phyloP scores from a whole-genome alignment of 2,797 vertebrate species.

The Delichon dasypus region DNA sequence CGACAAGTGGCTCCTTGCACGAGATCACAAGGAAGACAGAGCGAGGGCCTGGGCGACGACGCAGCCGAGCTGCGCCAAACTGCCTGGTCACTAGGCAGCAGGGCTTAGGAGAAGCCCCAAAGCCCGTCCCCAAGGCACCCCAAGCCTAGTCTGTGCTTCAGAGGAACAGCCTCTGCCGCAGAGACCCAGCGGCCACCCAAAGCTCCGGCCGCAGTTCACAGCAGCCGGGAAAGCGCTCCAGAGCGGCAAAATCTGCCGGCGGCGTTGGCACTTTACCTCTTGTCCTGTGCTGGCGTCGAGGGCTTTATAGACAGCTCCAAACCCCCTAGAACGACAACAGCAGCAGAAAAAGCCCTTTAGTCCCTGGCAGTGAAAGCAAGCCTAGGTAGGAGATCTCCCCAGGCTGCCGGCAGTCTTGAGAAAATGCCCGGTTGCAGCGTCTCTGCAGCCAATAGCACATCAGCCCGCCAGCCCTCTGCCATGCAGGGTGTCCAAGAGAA shows the following conservation, averaged over 20 bases:
- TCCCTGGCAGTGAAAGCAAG: not conserved
- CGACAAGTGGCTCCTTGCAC: rapidly evolving
- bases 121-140: not conserved
- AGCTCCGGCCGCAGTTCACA: too few species aligned
- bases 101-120: not conserved
- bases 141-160: not conserved
- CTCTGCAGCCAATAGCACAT: not conserved
- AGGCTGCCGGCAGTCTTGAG: not conserved
- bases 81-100: not conserved
- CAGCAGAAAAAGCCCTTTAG: not conserved
- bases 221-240: not conserved
- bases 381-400: not conserved
- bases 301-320: not conserved
- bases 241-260: not conserved
- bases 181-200: not conserved
- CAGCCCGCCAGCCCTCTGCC: not conserved
- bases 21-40: not conserved
- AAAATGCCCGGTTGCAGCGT: rapidly evolving
- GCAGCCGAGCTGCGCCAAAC: not conserved
- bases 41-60: rapidly evolving
- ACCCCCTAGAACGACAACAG: not conserved
- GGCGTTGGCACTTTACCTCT: not conserved
- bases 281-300: not conserved
- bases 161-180: not conserved
- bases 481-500: not conserved